Evolutionary conservation across 2,797 vertebrate genomes (phyloP), one percentile per base, ranked within the genome.

Genomic region (Pseudochaenichthys georgianus): DNA sequence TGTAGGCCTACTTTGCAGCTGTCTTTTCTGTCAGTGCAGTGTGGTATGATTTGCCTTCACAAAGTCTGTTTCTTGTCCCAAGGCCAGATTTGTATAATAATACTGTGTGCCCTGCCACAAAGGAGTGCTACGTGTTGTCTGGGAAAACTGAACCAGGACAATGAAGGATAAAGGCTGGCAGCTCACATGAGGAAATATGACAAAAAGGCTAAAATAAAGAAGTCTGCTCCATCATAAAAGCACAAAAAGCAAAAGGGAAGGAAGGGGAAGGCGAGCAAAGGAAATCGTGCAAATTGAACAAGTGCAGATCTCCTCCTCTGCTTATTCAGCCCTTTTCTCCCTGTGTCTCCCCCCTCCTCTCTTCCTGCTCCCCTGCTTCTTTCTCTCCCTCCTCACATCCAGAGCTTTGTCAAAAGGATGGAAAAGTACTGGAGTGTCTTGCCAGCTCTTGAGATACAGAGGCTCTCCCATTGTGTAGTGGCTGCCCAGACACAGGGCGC

Each of bases 341-440:
- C 64, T 59, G 41, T 28, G 11, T 12, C 13, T 3, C 58, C 64
- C 38, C 9, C 46, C 13, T 11, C 34, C 38, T 10, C n/a, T 38
- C 23, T 5, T 42, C 15, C 13, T 38, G n/a, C 54, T 57, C 38
- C 47, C 13, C 34, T 9, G 34, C 34, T 38, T 38, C 34, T 38
- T 38, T 38, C 6, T 57, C 34, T 41, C 51, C 17, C 46, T 55
- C 47, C 23, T 73, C 70, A 55, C 21, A 3, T 70, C 31, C 67
- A 72, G 52, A 21, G 67, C 75, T 84, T 82, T 84, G 81, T 86
- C 50, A 70, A 75, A 63, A 70, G 69, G 72, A 80, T 87, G 88
- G 88, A 90, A 90, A 90, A 88, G 81, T 90, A 90, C 88, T 90
- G 84, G 78, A 67, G 69, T 50, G 60, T 70, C 75, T 67, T 64